These are phyloP conservation scores for Phyllotreta cruciferae DNA, from an alignment of 2,888 invertebrate genomes.

Conservation along the genomic window DNA sequence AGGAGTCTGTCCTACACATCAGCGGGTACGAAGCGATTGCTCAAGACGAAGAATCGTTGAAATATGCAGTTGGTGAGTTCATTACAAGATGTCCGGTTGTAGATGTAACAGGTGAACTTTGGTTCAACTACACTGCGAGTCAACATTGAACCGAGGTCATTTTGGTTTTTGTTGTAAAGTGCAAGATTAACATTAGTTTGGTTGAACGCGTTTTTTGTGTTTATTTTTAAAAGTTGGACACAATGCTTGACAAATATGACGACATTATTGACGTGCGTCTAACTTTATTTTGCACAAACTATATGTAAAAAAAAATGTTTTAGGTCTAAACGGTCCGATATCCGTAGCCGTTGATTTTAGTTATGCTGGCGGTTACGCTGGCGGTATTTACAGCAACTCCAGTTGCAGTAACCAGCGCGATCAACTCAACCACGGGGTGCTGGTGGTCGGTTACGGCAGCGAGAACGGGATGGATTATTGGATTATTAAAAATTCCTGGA, in stretches of 20 bases:
- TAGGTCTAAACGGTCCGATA: constrained; percentile 70
- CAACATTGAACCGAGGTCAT: no score
- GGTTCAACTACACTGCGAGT: no score
- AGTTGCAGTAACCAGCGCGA: constrained; percentile 68
- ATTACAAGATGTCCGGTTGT: no score
- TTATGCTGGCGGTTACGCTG: constrained; percentile 80
- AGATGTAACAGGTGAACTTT: no score
- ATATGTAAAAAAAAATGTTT: no score
- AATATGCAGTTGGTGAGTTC: constrained; percentile 65
- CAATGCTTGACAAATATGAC: no score
- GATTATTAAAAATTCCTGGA: constrained; percentile 17
- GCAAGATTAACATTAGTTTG: no score
- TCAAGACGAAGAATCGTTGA: background rate
- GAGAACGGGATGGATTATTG: constrained; percentile 7
- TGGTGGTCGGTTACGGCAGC: constrained; percentile 63
- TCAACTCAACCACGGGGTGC: constrained; percentile 78
- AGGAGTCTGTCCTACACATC: constrained; percentile 65
- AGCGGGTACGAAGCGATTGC: background rate
- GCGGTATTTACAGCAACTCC: constrained; percentile 77
- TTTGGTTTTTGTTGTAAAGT: no score
- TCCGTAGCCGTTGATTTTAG: constrained; percentile 85
- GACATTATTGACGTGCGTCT: no score
- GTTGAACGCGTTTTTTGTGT: no score
- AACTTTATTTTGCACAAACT: no score
- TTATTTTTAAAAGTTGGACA: no score